Evolutionary conservation across 2,888 invertebrate genomes (phyloP), one percentile per base, ranked within the genome.

Genomic region (Archips crataeganus): DNA sequence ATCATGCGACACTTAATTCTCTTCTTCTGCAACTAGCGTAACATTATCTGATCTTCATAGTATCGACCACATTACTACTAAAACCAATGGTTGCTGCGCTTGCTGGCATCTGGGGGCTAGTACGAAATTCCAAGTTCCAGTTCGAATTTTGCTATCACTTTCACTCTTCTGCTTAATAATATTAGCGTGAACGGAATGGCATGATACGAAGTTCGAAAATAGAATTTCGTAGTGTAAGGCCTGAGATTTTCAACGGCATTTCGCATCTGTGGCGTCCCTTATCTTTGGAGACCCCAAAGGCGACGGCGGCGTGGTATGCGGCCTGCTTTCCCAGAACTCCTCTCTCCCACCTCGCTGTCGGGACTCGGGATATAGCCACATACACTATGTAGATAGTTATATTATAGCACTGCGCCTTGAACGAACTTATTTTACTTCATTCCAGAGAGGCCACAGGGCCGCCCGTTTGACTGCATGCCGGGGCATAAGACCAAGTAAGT

Each of bases 241-340:
- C 54, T 32, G 32, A 4, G 10, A 32, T 57, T 32, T 32, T 57
- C 3, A 32, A 11, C 10, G 23, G 10, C 32, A 63, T 54, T 34
- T 62, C 59, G 15, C 45, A 42, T 75, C 70, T 78, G 80, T 73
- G 75, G 68, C 70, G 78, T 76, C 74, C 64, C 71, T 59, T 81
- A 77, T 87, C 89, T 91, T 87, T 89, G 89, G 78, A 77, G 76
- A 75, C 79, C 79, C 93, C 92, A 92, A 93, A 93, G 79, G 86
- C 85, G 76, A 79, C 81, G 77, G 79, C 80, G 80, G 82, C 84
- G 85, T 77, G 94, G 94, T 90, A 94, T 94, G 94, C 93, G 90
- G 91, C 88, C 91, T 87, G 90, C 90, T 93, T 93, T 94, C 93
- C 91, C 89, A 92, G 93, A 93, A 93, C 86, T 89, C 85, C 84